Conservation (phyloP, 2,888 invertebrate species). For the Leptinotarsa rubiginosa region DNA sequence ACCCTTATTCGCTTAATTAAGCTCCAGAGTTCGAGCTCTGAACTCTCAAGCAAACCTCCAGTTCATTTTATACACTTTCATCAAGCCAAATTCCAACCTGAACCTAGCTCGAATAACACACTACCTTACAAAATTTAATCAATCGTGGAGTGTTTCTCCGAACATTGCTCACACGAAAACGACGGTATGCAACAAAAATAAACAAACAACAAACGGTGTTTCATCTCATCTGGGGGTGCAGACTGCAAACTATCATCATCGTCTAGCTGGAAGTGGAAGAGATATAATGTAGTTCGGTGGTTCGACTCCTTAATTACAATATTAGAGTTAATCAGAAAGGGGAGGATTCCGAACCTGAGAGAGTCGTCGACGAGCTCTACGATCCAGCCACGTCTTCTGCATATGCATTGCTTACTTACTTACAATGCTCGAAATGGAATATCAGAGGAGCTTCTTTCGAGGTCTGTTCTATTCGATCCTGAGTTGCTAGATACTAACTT, state of each 20-base stretch:
- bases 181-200: conserved; percentile 15
- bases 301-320: conserved; percentile 57
- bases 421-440: conserved; percentile 43
- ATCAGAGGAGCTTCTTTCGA: not conserved
- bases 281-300: conserved; percentile 46
- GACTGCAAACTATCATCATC: conserved; percentile 20
- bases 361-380: conserved; percentile 31
- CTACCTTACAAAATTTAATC: conserved; percentile 34
- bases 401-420: conserved; percentile 56
- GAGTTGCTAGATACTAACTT: too few species aligned
- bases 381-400: conserved; percentile 52
- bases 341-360: conserved; percentile 43
- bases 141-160: conserved; percentile 26
- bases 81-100: not conserved
- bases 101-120: conserved; percentile 6
- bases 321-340: conserved; percentile 59
- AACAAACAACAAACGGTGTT: conserved; percentile 18
- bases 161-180: conserved; percentile 26
- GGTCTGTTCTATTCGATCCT: not conserved
- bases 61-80: conserved; percentile 1
- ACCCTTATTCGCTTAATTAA: not conserved
- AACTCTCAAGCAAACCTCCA: not conserved
- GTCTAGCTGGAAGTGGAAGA: conserved; percentile 13
- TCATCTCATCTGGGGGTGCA: conserved; percentile 17
- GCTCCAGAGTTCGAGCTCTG: not conserved